These are phyloP conservation scores for Tadarida brasiliensis DNA, from an alignment of 2,797 vertebrate genomes.

Conservation along the genomic window DNA sequence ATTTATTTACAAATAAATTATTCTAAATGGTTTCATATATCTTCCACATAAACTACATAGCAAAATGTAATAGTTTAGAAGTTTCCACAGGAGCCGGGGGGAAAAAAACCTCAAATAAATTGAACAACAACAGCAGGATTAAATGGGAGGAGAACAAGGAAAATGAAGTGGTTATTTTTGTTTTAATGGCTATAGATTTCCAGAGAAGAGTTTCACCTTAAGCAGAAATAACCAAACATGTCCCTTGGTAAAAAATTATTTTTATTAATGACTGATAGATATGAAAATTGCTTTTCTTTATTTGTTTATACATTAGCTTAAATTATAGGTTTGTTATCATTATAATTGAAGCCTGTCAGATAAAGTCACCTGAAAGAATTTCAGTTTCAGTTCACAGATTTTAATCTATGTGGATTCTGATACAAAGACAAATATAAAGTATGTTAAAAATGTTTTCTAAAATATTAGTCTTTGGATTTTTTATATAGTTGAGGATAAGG, in stretches of 20 bases:
- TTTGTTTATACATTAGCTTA: slow-evolving; percentile 59
- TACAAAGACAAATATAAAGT: not conserved
- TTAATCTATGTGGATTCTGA: slow-evolving; percentile 51
- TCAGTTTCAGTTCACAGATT: slow-evolving; percentile 27
- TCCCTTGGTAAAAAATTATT: slow-evolving; percentile 36
- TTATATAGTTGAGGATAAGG: not conserved
- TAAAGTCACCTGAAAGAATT: not conserved
- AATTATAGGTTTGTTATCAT: slow-evolving; percentile 56
- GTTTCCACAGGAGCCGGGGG: not conserved
- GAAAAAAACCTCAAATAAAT: slow-evolving; percentile 62
- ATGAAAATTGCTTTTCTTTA: slow-evolving; percentile 22
- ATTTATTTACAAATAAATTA: slow-evolving; percentile 50
- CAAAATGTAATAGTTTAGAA: slow-evolving; percentile 18
- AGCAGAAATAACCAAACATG: not conserved
- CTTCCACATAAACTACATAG: slow-evolving; percentile 13
- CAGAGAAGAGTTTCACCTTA: slow-evolving; percentile 22
- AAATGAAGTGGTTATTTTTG: slow-evolving; percentile 1
- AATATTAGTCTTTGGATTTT: not conserved
- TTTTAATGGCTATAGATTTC: slow-evolving; percentile 9
- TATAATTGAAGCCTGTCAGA: slow-evolving; percentile 17
- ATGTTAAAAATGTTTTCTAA: not conserved
- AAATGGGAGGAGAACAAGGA: not conserved
- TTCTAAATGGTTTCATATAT: slow-evolving; percentile 40
- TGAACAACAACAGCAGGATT: slow-evolving; percentile 23
- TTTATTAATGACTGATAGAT: slow-evolving; percentile 3